These are phyloP conservation scores for Brotula barbata DNA, from an alignment of 2,797 vertebrate species.

Conservation along the genomic window DNA sequence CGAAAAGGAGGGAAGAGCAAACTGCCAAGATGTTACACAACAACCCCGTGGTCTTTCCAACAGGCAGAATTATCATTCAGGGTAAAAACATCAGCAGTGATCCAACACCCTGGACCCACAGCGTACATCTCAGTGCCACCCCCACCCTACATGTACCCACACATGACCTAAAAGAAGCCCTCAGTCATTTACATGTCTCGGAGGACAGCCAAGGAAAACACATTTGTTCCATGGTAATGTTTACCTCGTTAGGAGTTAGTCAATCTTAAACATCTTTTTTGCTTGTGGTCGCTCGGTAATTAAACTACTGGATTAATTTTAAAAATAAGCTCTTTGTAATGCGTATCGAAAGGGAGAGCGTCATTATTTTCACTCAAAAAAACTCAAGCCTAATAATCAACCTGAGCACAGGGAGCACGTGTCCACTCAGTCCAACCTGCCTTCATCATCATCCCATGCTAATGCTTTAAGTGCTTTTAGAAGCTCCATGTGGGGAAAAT, in stretches of 20 bases:
- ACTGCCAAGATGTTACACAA: constrained; percentile 77
- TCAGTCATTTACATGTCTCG: constrained; percentile 33
- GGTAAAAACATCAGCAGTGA: constrained; percentile 65
- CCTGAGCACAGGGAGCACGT: constrained; percentile 3
- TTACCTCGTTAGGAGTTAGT: background rate
- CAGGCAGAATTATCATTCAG: constrained; percentile 75
- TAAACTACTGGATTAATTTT: too few species aligned
- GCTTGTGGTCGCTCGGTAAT: background rate
- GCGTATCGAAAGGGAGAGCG: too few species aligned
- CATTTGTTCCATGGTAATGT: too few species aligned
- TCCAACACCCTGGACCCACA: constrained; percentile 61
- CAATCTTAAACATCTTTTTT: background rate
- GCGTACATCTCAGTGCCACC: constrained; percentile 59
- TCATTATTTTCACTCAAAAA: too few species aligned
- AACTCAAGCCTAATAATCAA: too few species aligned
- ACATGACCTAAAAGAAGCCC: constrained; percentile 50
- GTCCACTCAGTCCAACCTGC: constrained; percentile 13
- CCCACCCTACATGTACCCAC: constrained; percentile 60
- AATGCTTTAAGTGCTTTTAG: constrained; percentile 55
- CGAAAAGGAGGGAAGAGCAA: constrained; percentile 58
- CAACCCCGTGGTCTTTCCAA: constrained; percentile 73
- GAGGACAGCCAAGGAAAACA: constrained; percentile 19
- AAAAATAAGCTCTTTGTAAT: too few species aligned
- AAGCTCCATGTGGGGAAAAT: constrained; percentile 49
- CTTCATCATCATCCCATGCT: constrained; percentile 33